These are phyloP conservation scores for Phymatocera aterrima DNA, from an alignment of 2,888 invertebrate species.

Conservation along the genomic window DNA sequence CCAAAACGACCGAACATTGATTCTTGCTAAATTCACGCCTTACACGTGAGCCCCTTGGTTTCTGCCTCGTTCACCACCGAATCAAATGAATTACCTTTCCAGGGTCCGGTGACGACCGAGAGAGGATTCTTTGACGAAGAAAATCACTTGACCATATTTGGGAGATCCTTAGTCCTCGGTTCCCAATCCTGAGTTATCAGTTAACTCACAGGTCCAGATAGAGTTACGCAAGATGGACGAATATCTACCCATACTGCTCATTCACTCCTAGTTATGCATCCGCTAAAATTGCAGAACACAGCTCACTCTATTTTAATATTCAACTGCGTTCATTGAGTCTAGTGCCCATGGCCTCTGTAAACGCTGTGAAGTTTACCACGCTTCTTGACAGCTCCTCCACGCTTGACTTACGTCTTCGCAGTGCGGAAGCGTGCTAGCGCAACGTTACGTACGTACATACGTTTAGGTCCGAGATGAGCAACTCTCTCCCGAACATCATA, in stretches of 20 bases:
- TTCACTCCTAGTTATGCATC: not conserved
- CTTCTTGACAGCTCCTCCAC: conserved; percentile 49
- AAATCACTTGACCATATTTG: conserved; percentile 19
- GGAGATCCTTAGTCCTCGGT: not conserved
- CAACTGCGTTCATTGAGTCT: conserved; percentile 57
- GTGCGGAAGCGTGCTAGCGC: not conserved
- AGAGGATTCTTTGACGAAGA: not conserved
- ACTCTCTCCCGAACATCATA: not conserved
- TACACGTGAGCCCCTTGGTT: not conserved
- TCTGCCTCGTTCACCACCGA: not conserved
- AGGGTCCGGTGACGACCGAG: not conserved
- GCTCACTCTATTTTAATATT: conserved; percentile 18
- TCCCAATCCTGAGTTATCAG: not conserved
- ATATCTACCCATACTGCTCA: not conserved
- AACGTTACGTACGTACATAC: no score
- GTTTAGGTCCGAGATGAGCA: not conserved
- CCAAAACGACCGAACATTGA: conserved; percentile 19
- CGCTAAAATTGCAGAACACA: not conserved
- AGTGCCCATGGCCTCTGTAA: conserved; percentile 53
- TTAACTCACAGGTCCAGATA: no score
- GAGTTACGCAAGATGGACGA: not conserved
- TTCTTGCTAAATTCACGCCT: not conserved
- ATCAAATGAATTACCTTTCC: not conserved
- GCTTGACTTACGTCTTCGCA: conserved; percentile 1
- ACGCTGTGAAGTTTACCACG: conserved; percentile 57